Evolutionary conservation across 2,113 vertebrate species (phyloP), one percentile per base, ranked within the genome.

Genomic region (Mugil cephalus): DNA sequence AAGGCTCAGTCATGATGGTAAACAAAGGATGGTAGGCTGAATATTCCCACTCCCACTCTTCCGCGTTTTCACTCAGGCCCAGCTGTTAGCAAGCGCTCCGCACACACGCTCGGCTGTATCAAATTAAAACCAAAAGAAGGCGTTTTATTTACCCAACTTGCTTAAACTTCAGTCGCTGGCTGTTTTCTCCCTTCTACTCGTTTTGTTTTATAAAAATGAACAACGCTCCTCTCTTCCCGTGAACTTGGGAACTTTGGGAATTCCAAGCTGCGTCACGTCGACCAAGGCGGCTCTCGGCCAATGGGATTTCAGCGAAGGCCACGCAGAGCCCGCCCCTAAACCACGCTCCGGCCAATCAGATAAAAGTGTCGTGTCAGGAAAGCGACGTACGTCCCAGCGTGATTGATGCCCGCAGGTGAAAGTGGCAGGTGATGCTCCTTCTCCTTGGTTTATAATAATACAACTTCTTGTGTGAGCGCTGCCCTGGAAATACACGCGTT

Each of bases 191-290:
- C 62, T 61, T 59, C 19, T 48, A 58, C 68, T 35, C 35, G n/a
- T 45, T 68, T 52, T 48, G 24, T 38, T 77, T 76, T 61, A 61
- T 38, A 7, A 63, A 19, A 24, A 38, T 34, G 38, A 40, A 67
- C 63, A 74, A 65, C 60, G 85, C 36, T 80, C 48, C 36, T 86
- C 80, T 89, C 74, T 76, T 84, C 65, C 69, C 35, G 66, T 81
- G 80, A 92, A 93, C 79, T 93, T 93, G 88, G 85, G 77, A 93
- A 94, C 88, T 93, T 92, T 80, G 85, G 91, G 89, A 92, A 93
- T 90, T 92, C 92, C 84, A 48, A 80, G 67, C 84, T 91, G 89
- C 92, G 90, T 91, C 85, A 89, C 86, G 48, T 70, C 60, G 48
- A 69, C 80, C 40, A 48, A 50, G 15, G 10, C 24, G 24, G n/a